Evolutionary conservation across 2,888 invertebrate genomes (phyloP).

Genomic region (Eupithecia centaureata): DNA sequence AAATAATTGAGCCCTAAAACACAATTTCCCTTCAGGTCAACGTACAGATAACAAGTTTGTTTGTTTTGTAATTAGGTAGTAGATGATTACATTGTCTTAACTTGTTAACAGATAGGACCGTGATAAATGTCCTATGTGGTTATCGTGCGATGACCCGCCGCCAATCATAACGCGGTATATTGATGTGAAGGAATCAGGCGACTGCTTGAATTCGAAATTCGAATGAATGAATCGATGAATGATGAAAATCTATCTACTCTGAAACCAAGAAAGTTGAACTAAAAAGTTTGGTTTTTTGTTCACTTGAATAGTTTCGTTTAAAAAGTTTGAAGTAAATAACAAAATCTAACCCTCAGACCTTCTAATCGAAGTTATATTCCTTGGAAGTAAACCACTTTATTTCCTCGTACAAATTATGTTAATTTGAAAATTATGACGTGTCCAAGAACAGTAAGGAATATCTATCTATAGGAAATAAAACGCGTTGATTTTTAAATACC

Average conservation of each 20-base stretch:
- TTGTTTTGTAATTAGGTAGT: constrained; percentile 59
- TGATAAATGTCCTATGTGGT: constrained; percentile 61
- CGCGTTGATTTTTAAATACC: too few species aligned
- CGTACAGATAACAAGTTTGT: constrained; percentile 61
- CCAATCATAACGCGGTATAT: neutral
- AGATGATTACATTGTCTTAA: constrained; percentile 64
- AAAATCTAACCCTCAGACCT: too few species aligned
- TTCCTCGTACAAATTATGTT: too few species aligned
- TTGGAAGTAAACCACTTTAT: too few species aligned
- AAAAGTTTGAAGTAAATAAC: too few species aligned
- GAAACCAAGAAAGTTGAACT: neutral
- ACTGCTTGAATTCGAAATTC: neutral
- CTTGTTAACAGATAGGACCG: constrained; percentile 62
- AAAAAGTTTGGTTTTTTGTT: too few species aligned
- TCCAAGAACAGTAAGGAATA: too few species aligned
- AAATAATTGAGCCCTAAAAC: constrained; percentile 12
- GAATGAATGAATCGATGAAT: neutral
- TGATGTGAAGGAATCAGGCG: constrained; percentile 1
- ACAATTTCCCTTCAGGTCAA: constrained; percentile 47
- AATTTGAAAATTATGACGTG: too few species aligned
- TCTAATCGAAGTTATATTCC: too few species aligned
- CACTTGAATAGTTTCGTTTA: too few species aligned
- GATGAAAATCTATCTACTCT: neutral
- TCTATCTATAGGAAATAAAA: too few species aligned
- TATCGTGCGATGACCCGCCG: constrained; percentile 69